These are phyloP conservation scores for Heterodera filipjevi DNA, from an alignment of 2,888 invertebrate genomes.

Conservation along the genomic window DNA sequence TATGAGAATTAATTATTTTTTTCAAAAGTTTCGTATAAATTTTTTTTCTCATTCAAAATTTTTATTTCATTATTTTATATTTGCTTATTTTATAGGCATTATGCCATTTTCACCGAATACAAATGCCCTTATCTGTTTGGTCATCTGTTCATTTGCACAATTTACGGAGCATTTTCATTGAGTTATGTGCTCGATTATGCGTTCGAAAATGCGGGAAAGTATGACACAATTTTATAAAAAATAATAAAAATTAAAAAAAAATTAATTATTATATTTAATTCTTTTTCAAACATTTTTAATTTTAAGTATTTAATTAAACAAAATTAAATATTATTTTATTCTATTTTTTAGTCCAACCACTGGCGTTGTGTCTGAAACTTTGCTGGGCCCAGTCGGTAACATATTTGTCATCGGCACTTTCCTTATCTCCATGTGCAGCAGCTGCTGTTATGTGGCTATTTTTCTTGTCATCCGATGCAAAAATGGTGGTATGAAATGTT, in stretches of 20 bases:
- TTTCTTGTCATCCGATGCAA: conserved; percentile 5
- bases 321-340: too few species aligned
- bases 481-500: neutral
- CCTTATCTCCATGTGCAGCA: neutral
- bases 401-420: neutral
- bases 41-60: too few species aligned
- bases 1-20: neutral
- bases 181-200: conserved; percentile 9
- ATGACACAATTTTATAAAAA: neutral
- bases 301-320: too few species aligned
- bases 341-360: conserved; percentile 15
- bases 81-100: neutral
- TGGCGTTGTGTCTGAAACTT: neutral
- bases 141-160: conserved; percentile 1
- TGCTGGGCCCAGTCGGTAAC: neutral
- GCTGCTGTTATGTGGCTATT: conserved; percentile 13
- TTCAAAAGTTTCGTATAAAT: too few species aligned
- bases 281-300: too few species aligned
- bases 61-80: neutral
- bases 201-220: conserved; percentile 19
- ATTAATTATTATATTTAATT: too few species aligned
- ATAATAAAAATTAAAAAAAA: neutral
- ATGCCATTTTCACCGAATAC: neutral
- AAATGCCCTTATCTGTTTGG: conserved; percentile 8
- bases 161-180: conserved; percentile 15